Evolutionary conservation across 92 coral and sea anemone genomes (phyloP).

Genomic region (Porites divaricata): DNA sequence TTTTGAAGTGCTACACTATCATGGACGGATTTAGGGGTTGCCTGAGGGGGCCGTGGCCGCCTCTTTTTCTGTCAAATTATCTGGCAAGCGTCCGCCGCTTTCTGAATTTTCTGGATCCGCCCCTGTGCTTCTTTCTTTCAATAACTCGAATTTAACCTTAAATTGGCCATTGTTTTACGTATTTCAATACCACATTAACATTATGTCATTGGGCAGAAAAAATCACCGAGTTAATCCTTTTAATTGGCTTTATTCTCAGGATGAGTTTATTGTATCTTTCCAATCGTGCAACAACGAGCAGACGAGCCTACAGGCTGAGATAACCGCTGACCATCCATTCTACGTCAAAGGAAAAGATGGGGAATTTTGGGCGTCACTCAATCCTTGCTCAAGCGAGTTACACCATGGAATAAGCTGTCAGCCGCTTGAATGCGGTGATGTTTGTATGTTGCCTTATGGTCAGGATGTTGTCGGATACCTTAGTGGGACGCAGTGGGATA

Average conservation of each 20-base stretch:
- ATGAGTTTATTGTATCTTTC: conserved; percentile 62
- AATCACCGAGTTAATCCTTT: not conserved
- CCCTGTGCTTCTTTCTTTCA: too few species aligned
- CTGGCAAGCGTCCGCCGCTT: too few species aligned
- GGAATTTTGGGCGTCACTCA: conserved; percentile 69
- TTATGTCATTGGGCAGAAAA: not conserved
- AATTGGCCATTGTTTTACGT: too few species aligned
- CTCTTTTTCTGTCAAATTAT: too few species aligned
- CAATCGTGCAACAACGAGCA: conserved; percentile 62
- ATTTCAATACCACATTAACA: not conserved
- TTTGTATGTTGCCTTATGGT: conserved; percentile 71
- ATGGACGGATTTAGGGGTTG: too few species aligned
- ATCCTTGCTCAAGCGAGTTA: conserved; percentile 50
- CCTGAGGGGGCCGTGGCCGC: too few species aligned
- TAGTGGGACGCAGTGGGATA: not conserved
- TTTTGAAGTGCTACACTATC: too few species aligned
- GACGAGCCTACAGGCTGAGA: conserved; percentile 72
- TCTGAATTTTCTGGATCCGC: too few species aligned
- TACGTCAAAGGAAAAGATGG: conserved; percentile 45
- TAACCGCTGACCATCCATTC: conserved; percentile 76
- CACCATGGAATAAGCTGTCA: conserved; percentile 68
- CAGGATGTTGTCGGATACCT: conserved; percentile 39
- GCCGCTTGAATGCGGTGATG: conserved; percentile 63
- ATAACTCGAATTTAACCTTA: too few species aligned
- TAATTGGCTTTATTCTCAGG: not conserved